Base-by-base conservation (phyloP, 2,797 vertebrate genomes). In the Coregonus sp. region DNA sequence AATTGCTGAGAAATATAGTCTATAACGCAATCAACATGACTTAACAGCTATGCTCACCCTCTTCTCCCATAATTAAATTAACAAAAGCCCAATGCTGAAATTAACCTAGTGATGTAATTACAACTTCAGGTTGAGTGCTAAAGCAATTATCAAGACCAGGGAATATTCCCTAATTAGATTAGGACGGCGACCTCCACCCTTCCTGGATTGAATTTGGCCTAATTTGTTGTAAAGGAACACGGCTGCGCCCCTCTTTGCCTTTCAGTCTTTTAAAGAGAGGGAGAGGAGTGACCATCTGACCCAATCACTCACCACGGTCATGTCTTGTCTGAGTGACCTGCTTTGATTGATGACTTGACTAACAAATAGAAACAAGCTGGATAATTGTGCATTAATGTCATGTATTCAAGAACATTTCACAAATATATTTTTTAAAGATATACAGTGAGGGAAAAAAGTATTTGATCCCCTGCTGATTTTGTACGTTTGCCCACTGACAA, bases 41-140 rank as follows among this genome's bases (percentile, higher is more conserved):
- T 94, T 91, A 88, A 85, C 83, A 88, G 90, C 87, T 81, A 74
- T 73, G 81, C 84, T 87, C 87, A 83, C 83, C 89, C 85, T 89
- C 90, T 92, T 86, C 51, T 79, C 29, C 54, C 75, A 50, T 78
- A 91, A 95, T 93, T 80, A 72, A 87, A 93, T 95, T 90, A 93
- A 87, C 87, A 86, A 83, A 89, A 86, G 85, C 81, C 66, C 59
- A 92, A 92, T 78, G 90, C 90, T 88, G 89, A 92, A 93, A 93
- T 94, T 92, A 93, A 94, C 90, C 91, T 87, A 84, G 88, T 92
- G 87, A 95, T 95, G 87, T 86, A 85, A 94, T 95, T 94, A 94
- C 88, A 86, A 88, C 86, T 90, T 84, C 90, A 91, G 91, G 88
- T 93, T 93, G 87, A 90, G 87, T 91, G 86, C 86, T 94, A 94